A percentile compares a stretch with the other conserved stretches of the same genome.
Conservation (phyloP, 2,888 invertebrate species). For the Anodontia alba region DNA sequence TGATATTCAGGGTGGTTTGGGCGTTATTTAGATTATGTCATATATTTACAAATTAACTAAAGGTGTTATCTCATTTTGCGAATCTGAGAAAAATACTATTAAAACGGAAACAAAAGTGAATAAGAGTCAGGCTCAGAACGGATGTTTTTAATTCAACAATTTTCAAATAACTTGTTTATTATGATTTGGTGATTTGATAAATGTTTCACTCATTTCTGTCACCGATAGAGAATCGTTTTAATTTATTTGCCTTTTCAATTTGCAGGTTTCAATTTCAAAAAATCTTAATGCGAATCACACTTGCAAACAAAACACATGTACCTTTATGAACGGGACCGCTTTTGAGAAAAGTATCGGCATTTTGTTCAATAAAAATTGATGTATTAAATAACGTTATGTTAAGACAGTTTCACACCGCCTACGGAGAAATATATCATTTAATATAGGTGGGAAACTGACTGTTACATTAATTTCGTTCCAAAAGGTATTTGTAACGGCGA, state of each 20-base stretch:
- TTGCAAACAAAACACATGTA: not conserved
- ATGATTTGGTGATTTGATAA: no score
- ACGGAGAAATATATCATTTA: not conserved
- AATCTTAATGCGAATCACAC: not conserved
- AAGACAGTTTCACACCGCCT: conserved; percentile 3
- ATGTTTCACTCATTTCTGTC: not conserved
- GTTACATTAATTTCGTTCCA: conserved; percentile 12
- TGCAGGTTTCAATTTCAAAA: not conserved
- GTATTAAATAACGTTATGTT: conserved; percentile 1
- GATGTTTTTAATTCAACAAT: no score
- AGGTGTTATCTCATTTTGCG: no score
- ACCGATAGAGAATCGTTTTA: not conserved
- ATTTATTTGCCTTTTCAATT: not conserved
- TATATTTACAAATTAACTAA: no score
- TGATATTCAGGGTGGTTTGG: no score
- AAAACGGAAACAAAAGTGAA: no score
- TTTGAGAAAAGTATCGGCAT: not conserved
- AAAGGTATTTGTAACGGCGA: conserved; percentile 2
- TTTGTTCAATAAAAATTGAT: not conserved
- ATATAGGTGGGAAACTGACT: conserved; percentile 11
- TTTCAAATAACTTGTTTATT: no score
- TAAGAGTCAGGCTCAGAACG: no score
- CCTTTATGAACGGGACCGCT: no score
- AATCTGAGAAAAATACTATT: no score
- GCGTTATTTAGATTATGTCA: no score